Base-by-base conservation (phyloP, 2,113 vertebrate genomes). In the Sorex fumeus region DNA sequence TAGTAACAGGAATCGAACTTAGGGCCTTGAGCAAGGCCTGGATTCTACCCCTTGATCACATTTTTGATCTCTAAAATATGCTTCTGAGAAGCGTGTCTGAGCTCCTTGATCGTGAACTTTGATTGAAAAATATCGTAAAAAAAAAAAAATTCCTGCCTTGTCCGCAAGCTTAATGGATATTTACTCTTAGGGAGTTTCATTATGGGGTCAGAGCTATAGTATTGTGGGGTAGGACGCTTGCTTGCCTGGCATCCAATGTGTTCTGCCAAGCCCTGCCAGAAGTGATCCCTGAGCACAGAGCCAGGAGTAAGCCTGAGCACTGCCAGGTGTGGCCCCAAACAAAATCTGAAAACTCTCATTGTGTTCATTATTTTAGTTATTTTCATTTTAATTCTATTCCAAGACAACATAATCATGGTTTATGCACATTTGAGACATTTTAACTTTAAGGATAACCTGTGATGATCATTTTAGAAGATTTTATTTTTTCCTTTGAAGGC, bases 51-150 rank as follows among this genome's bases (percentile, higher is more conserved):
- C 57, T 60, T 60, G 18, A 21, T 16, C 57, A 60, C 18, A 60
- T 60, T 16, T 40, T 6, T 19, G 23, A 16, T 19, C 57, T 60
- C 57, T 23, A 30, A 3, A 83, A 18, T 72, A 11, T 79, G 28
- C 69, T 76, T 92, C 90, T 86, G 67, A 64, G 43, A 94, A 91
- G 40, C 71, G 23, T 84, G 57, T 71, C 7, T 60, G 36, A 9
- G 57, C 36, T 70, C 40, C 71, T 86, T 87, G 62, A 76, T 50
- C 72, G 10, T 79, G 32, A 92, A 76, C 27, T 19, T 93, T 87
- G 53, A 89, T 82, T 50, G n/a, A 12, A 32, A 71, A 69, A 30
- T 60, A 40, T 7, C 40, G 40, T 40, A n/a, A n/a, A n/a, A n/a
- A n/a, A n/a, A n/a, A n/a, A n/a, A n/a, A n/a, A n/a, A n/a, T 36